Conservation (phyloP, 1,140 invertebrate species). For the Drosophila persimilis region DNA sequence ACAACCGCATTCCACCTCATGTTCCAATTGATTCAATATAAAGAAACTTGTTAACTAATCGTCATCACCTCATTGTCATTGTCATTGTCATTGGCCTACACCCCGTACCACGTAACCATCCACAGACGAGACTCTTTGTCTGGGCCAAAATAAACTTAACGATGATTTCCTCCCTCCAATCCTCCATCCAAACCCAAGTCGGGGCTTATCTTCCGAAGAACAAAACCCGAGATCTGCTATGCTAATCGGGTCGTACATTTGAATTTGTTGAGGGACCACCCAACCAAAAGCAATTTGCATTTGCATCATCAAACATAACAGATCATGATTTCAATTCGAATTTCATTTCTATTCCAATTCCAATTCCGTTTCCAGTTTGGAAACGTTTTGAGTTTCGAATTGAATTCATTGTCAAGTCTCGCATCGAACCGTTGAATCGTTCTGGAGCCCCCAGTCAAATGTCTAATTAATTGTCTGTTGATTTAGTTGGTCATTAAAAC, state of each 20-base stretch:
- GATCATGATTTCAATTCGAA: conserved; percentile 36
- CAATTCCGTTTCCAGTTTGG: conserved; percentile 37
- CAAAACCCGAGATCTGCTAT: conserved; percentile 65
- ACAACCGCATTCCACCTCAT: no score
- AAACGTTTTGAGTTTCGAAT: conserved; percentile 33
- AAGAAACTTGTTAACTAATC: conserved; percentile 58
- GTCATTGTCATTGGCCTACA: conserved; percentile 18
- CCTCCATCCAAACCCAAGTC: conserved; percentile 15
- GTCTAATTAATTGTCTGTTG: conserved; percentile 78
- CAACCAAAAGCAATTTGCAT: conserved; percentile 74
- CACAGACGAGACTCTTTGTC: conserved; percentile 38
- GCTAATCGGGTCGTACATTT: conserved; percentile 48
- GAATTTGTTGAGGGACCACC: conserved; percentile 58
- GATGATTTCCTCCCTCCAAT: conserved; percentile 26
- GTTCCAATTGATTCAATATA: conserved; percentile 29
- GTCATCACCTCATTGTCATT: conserved; percentile 51
- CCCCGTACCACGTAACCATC: conserved; percentile 2
- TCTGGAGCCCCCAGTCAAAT: conserved; percentile 43
- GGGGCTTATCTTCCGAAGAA: conserved; percentile 37
- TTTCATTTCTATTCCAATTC: conserved; percentile 4
- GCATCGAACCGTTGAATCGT: no score
- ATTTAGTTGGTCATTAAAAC: conserved; percentile 71
- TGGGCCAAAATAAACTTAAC: conserved; percentile 23
- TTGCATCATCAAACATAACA: conserved; percentile 64
- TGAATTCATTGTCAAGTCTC: conserved; percentile 28